Conservation (phyloP, 1,140 invertebrate species). For the Saccostrea echinata region DNA sequence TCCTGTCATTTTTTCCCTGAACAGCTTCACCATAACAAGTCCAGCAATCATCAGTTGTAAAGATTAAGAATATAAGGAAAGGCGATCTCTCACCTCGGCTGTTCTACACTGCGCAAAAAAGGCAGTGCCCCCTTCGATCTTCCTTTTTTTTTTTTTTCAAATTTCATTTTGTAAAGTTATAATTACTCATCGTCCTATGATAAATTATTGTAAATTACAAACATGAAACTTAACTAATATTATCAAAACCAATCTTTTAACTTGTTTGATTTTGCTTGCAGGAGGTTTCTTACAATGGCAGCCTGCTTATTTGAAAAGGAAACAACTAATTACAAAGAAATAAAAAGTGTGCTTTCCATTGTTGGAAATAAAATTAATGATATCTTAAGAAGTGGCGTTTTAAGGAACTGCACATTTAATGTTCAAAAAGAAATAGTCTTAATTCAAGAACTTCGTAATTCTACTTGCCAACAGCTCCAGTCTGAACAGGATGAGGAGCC, state of each 20-base stretch:
- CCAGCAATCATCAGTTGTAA: too few species aligned
- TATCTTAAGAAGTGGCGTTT: constrained; percentile 3
- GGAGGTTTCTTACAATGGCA: constrained; percentile 5
- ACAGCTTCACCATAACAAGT: too few species aligned
- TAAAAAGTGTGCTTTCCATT: neutral
- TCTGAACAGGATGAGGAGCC: neutral
- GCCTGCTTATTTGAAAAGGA: constrained; percentile 10
- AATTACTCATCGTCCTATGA: too few species aligned
- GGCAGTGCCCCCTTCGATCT: too few species aligned
- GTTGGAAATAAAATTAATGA: constrained; percentile 3
- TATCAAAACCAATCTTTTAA: neutral
- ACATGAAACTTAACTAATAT: too few species aligned
- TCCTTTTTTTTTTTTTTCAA: too few species aligned
- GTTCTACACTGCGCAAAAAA: too few species aligned
- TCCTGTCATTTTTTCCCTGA: too few species aligned
- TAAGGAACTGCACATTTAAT: constrained; percentile 4
- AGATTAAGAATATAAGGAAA: too few species aligned
- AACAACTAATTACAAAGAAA: neutral
- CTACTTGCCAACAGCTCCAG: neutral
- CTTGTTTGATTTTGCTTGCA: neutral
- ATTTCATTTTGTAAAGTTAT: too few species aligned
- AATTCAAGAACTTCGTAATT: constrained; percentile 8
- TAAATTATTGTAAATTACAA: too few species aligned
- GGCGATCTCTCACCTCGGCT: too few species aligned
- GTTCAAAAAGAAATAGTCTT: neutral